Conservation (phyloP, 2,888 invertebrate genomes). For the Plutella xylostella region DNA sequence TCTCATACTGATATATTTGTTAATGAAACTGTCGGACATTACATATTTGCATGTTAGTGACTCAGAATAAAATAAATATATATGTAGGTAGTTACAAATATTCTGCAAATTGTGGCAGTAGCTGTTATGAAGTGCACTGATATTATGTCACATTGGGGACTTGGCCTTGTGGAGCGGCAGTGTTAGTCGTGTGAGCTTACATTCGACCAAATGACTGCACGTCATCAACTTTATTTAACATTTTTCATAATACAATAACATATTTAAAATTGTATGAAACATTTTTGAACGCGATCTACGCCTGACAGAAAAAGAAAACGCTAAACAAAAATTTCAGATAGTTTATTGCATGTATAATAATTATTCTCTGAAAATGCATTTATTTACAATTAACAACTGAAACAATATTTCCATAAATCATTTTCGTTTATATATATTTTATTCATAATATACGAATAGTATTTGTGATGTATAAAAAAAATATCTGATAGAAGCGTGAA, state of each 20-base stretch:
- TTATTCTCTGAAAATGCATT: conserved; percentile 66
- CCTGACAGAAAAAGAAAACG: conserved; percentile 51
- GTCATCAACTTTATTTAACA: conserved; percentile 60
- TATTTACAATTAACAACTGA: conserved; percentile 66
- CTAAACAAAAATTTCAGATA: conserved; percentile 55
- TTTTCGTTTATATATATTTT: conserved; percentile 34
- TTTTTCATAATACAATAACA: conserved; percentile 1
- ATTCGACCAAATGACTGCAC: conserved; percentile 54
- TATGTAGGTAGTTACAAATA: conserved; percentile 65
- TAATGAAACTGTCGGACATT: conserved; percentile 51
- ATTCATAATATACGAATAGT: conserved; percentile 49
- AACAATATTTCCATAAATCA: conserved; percentile 55
- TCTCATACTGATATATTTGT: conserved; percentile 49
- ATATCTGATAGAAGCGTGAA: conserved; percentile 51
- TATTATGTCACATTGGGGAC: conserved; percentile 62
- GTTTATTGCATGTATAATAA: conserved; percentile 66
- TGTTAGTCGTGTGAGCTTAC: conserved; percentile 68
- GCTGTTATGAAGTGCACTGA: conserved; percentile 67
- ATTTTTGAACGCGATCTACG: conserved; percentile 28
- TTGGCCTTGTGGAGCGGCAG: conserved; percentile 70
- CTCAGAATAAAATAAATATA: conserved; percentile 68
- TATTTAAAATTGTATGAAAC: neutral
- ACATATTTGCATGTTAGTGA: conserved; percentile 71
- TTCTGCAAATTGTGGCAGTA: conserved; percentile 62
- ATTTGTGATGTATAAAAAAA: conserved; percentile 46